Evolutionary conservation across 2,888 invertebrate species (phyloP).

Genomic region (Drosophila basisetae): DNA sequence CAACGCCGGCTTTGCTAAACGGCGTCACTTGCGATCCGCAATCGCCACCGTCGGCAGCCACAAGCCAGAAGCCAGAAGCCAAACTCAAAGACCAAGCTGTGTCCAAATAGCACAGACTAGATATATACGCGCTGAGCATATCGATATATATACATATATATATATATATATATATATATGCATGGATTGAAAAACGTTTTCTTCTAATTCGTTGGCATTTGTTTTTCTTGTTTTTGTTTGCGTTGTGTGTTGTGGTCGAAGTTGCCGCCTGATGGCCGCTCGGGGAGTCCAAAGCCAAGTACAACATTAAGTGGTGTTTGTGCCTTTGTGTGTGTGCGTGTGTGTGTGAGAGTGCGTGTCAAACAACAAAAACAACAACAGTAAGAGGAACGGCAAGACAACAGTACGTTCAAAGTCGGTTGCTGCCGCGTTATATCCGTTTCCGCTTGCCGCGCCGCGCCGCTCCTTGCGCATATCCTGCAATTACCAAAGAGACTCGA

Average conservation of each 20-base stretch:
- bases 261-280: slow-evolving; percentile 49
- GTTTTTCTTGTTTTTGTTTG: slow-evolving; percentile 44
- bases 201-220: slow-evolving; percentile 9
- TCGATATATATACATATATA: not conserved
- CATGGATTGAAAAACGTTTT: slow-evolving; percentile 10
- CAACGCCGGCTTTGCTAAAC: slow-evolving; percentile 44
- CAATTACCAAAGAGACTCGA: slow-evolving; percentile 38
- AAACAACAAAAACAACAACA: slow-evolving; percentile 21
- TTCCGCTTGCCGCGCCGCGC: slow-evolving; percentile 27
- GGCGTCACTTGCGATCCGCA: slow-evolving; percentile 44
- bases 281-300: slow-evolving; percentile 37
- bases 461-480: slow-evolving; percentile 39
- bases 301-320: slow-evolving; percentile 21
- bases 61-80: not conserved
- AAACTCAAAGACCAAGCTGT: not conserved
- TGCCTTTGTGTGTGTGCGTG: not conserved
- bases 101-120: not conserved
- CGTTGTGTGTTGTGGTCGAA: slow-evolving; percentile 40
- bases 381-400: slow-evolving; percentile 3
- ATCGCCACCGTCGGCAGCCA: slow-evolving; percentile 27
- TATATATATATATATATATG: too few relatives aligned
- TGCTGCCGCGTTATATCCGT: slow-evolving; percentile 57
- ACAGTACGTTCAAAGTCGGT: slow-evolving; percentile 8
- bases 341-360: slow-evolving; percentile 3
- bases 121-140: not conserved